These are phyloP conservation scores for Lymantria monacha DNA, from an alignment of 2,888 invertebrate species.

Conservation along the genomic window DNA sequence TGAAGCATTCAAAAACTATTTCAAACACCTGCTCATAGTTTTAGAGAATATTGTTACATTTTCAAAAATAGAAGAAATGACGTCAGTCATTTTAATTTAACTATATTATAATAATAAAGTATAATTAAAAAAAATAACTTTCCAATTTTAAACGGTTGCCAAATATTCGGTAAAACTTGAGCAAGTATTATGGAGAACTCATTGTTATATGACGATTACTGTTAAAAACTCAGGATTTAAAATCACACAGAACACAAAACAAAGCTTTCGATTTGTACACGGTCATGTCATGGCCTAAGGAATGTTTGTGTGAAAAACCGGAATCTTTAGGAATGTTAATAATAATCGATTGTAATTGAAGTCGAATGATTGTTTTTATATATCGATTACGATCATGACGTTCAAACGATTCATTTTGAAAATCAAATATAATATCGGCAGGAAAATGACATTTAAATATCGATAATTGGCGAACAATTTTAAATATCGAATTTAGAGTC, in stretches of 20 bases:
- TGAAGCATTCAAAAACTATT: not conserved
- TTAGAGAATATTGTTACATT: not conserved
- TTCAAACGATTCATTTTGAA: no score
- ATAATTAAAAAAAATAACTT: not conserved
- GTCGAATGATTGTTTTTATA: not conserved
- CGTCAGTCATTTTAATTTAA: not conserved
- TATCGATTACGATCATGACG: no score
- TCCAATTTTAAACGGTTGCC: not conserved
- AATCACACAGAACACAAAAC: conserved; percentile 32
- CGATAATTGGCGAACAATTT: not conserved
- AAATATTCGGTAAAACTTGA: not conserved
- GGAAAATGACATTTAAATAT: no score
- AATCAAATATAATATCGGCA: no score
- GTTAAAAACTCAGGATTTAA: conserved; percentile 5
- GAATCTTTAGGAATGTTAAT: conserved; percentile 28
- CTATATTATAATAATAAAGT: not conserved
- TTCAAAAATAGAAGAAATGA: not conserved
- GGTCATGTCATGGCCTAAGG: conserved; percentile 5
- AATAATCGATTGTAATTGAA: not conserved
- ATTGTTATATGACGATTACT: not conserved
- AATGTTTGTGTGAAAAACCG: conserved; percentile 32
- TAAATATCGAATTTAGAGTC: not conserved
- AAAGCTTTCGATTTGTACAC: conserved; percentile 31
- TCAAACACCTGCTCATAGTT: not conserved
- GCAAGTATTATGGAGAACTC: not conserved